Base-by-base conservation (phyloP, 1,140 invertebrate genomes). In the Drosophila simulans region DNA sequence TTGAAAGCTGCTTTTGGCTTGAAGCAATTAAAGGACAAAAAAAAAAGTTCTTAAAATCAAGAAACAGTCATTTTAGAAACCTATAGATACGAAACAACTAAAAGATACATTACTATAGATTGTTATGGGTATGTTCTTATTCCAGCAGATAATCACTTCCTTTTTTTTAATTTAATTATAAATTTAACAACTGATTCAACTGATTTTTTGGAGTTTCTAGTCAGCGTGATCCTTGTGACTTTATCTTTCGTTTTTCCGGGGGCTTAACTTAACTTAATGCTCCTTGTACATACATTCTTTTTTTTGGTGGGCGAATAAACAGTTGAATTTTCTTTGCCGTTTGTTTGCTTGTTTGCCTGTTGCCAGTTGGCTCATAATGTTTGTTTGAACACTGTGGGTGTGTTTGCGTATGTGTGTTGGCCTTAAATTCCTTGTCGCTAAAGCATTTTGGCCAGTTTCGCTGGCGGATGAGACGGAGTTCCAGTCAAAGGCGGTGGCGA, bases 401-500 rank as follows among this genome's bases (percentile, higher is more conserved):
- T 59, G 59, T 54, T 43, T 64, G 66, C 49, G 52, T 15, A 39
- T 65, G 62, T 58, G 48, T 82, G 79, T 59, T 80, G 59, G 81
- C 82, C 74, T 86, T 79, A 78, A 82, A 86, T 86, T 86, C 83
- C 79, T 82, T 86, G 83, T 83, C 79, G 79, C 83, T 79, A 79
- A 82, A 82, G 70, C 80, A 79, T 70, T 77, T 82, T 69, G 80
- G 63, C 59, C 64, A 66, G 64, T 65, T 66, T 42, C 43, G 27
- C 20, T 27, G 46, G 56, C 20, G 55, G 17, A 27, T 31, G 31
- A 45, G 20, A 43, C 35, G 70, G 58, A 57, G 31, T 42, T 8
- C 40, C 58, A 88, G 84, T 83, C 83, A 88, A 88, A 88, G 83
- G 83, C 83, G 85, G 76, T 70, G 68, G 69, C 73, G 68, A 85